Evolutionary conservation across 2,888 invertebrate genomes (phyloP), one percentile per base, ranked within the genome.

Genomic region (Sacculina carcini): DNA sequence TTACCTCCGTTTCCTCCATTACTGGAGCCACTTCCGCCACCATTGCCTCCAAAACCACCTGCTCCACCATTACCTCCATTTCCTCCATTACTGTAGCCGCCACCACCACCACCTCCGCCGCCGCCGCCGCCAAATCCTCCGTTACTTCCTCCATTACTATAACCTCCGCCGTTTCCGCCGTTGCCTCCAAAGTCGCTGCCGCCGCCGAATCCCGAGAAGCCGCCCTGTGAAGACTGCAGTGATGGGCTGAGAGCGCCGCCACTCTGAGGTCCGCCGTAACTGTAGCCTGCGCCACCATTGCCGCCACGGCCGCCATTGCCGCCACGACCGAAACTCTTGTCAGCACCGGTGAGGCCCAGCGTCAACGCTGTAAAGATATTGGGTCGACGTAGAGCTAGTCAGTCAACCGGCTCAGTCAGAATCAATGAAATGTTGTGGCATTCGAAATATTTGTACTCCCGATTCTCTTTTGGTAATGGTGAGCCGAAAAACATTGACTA

Each of bases 1-100:
- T 51, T 51, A 6, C 28, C 52, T 6, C 49, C 49, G 39, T 29
- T 32, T 5, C 21, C 23, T n/a, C 40, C 52, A 23, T 26, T 38
- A 26, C 19, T 31, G 16, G 28, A 16, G 10, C 47, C 36, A 23
- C 24, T 46, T 26, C 52, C 47, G 16, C n/a, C 36, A 23, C 49
- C 52, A 50, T 50, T 52, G n/a, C 23, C 46, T 21, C 49, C 42
- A 23, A 32, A 34, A 7, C 47, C 52, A 4, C 36, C 29, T 3
- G 47, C 34, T 34, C 19, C 34, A 7, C 52, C 48, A 28, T 49
- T 52, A 5, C 16, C 10, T 9, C 28, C 28, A 7, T 36, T 40
- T 14, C 39, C 42, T 12, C 28, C 21, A 28, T 21, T 46, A 34
- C 23, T 49, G 19, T 29, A 21, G 12, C 19, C 31, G n/a, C 26